Evolutionary conservation across 2,888 invertebrate genomes (phyloP).

Genomic region (Apotomis turbidana): DNA sequence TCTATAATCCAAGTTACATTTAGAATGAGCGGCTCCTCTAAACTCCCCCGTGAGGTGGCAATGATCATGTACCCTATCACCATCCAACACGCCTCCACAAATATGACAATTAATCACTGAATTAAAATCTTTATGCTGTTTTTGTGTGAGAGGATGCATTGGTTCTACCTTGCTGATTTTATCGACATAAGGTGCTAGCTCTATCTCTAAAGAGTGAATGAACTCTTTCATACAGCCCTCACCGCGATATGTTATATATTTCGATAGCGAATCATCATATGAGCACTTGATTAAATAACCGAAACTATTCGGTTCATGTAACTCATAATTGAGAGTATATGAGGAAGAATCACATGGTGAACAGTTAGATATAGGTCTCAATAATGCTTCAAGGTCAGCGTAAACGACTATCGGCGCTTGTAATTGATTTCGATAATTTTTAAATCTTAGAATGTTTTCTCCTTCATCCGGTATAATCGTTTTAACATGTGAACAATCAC

Average conservation of each 20-base stretch:
- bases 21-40: constrained; percentile 5
- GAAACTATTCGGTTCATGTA: neutral
- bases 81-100: neutral
- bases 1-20: constrained; percentile 8
- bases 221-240: neutral
- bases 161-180: neutral
- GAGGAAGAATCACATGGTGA: neutral
- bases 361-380: neutral
- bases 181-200: neutral
- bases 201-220: neutral
- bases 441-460: neutral
- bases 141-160: neutral
- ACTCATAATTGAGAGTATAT: neutral
- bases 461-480: neutral
- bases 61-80: constrained; percentile 1
- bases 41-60: constrained; percentile 5
- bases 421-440: neutral
- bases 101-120: neutral
- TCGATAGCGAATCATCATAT: neutral
- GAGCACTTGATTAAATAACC: constrained; percentile 14
- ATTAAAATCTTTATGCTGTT: neutral
- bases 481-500: constrained; percentile 1
- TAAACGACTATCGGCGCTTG: constrained; percentile 1
- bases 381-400: constrained; percentile 10
- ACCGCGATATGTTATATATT: constrained; percentile 6